Percentiles rank a stretch among this genome's conserved stretches.
Conservation (phyloP, 2,113 vertebrate species). For the Pangasianodon hypophthalmus region DNA sequence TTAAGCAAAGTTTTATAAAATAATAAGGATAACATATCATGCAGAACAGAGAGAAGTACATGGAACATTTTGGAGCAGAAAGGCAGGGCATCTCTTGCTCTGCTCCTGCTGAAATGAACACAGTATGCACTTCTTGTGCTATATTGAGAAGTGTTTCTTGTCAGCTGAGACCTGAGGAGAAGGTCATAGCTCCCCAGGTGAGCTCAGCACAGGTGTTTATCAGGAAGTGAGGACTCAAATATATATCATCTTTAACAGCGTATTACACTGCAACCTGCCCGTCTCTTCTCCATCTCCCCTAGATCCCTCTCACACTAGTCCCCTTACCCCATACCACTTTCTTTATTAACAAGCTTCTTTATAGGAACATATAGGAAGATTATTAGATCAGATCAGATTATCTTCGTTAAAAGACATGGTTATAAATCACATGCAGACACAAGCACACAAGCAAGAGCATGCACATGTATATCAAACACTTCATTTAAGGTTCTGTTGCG, state of each 20-base stretch:
- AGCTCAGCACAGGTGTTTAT: slow-evolving; percentile 35
- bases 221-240: neutral
- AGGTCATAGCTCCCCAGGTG: slow-evolving; percentile 46
- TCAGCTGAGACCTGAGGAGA: slow-evolving; percentile 45
- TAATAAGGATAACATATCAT: neutral
- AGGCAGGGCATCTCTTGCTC: slow-evolving; percentile 10
- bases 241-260: slow-evolving; percentile 11
- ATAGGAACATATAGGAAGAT: neutral
- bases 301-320: neutral
- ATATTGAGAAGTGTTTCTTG: slow-evolving; percentile 45
- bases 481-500: neutral
- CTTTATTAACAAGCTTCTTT: neutral
- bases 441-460: neutral
- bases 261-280: neutral
- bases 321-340: neutral
- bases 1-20: neutral
- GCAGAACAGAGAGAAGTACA: neutral
- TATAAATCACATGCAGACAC: neutral
- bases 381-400: too few relatives aligned
- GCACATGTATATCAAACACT: neutral
- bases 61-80: neutral
- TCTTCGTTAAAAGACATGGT: neutral
- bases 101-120: slow-evolving; percentile 35
- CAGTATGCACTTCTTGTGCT: slow-evolving; percentile 42
- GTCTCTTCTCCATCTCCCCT: neutral